Evolutionary conservation across 2,888 invertebrate genomes (phyloP), one percentile per base, ranked within the genome.

Genomic region (Eumacrocentrus americanus): DNA sequence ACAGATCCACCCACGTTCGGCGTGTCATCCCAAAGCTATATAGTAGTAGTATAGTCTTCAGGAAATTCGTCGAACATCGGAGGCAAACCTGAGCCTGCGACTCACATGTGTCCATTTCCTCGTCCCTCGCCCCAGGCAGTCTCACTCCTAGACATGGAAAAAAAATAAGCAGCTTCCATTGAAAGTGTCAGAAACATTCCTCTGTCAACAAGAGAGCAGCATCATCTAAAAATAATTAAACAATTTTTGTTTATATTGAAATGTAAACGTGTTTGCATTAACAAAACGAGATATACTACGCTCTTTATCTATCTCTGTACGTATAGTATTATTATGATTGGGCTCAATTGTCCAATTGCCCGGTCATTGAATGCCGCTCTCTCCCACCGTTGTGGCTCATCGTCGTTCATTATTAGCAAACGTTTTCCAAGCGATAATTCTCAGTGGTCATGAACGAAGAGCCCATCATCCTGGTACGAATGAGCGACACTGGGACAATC

Each of bases 331-430:
- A 78, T 78, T 78, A 76, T 78, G 78, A 80, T 80, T 80, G 78
- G 73, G 77, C 76, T 78, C 79, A 81, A 81, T 81, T 81, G 79
- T 81, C 70, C 80, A 80, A 79, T 81, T 81, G 78, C 63, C 70
- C 71, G 74, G 75, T 79, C 79, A 72, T 78, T 79, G 80, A 79
- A 79, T 79, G 77, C 69, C 72, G 66, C 63, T 54, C 54, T 54
- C 44, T 40, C 44, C 20, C 7, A 34, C 20, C 23, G 12, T 40
- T 23, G 22, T 37, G 20, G 11, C 22, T 46, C 12, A 23, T 22
- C 22, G 12, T 46, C 23, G 67, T 67, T 64, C 66, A 69, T 75
- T 75, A 74, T 75, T 75, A 72, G 72, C 74, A 66, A 73, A 68
- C 63, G 62, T 51, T 51, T 40, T 42, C 50, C 14, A 46, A 37